Evolutionary conservation across 92 coral and sea anemone species (phyloP), one percentile per base, ranked within the genome.

Genomic region (Epizoanthus illoricatus): DNA sequence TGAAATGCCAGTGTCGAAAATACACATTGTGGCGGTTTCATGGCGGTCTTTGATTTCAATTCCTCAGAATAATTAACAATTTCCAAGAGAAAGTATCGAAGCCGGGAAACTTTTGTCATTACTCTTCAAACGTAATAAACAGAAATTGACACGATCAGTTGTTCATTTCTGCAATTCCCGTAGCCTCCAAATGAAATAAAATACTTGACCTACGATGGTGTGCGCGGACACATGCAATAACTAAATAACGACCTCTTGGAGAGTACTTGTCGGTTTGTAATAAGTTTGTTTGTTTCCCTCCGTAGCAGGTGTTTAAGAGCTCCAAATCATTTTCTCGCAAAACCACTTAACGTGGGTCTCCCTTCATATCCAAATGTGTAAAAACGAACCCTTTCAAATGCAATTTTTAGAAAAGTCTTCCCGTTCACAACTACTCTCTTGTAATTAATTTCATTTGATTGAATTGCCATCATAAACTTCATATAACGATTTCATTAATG

Each of bases 281-380:
- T 78, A 78, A 42, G 45, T 40, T 42, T 78, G 82, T 78, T 78
- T 78, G 43, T 78, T 78, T 78, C 82, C 71, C 45, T 28, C 7
- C 19, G 64, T 43, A 41, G 43, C 82, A 78, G 82, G 65, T 78
- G 82, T 63, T 59, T 7, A 36, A 58, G 20, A 40, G 63, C n/a
- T 16, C 20, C 15, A 43, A 63, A 42, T 11, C 6, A 43, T 15
- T 64, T 7, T 13, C 13, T 21, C 80, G 28, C 21, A 59, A 43
- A 43, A 21, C 23, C 41, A 73, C 6, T 20, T 63, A 43, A n/a
- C 23, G 13, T n/a, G 67, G 60, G 60, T 70, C 71, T 12, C 39
- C 9, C n/a, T 20, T 3, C 11, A 24, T 3, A 17, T 57, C 2
- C 33, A 18, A 16, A 7, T 6, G 3, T n/a, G 10, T 39, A 19